Evolutionary conservation across 2,113 vertebrate genomes (phyloP), one percentile per base, ranked within the genome.

Genomic region (Lepus americanus): DNA sequence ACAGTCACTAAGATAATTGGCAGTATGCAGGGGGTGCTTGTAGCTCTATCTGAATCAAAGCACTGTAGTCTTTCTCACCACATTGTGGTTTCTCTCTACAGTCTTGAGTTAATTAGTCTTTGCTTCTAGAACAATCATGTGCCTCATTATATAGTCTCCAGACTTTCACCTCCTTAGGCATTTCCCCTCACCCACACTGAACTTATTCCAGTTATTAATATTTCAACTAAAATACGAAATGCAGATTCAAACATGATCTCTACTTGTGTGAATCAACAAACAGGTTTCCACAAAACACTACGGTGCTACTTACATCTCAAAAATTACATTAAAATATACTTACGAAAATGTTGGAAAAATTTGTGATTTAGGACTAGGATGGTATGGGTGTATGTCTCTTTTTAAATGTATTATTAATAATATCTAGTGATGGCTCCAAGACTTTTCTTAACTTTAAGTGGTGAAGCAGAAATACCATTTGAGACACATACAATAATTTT

Each of bases 391-490:
- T 53, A 44, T 13, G 55, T 90, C 19, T 95, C 39, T 76, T 83
- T 39, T 55, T 64, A n/a, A 33, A 81, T 39, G 3, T 88, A 25
- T 67, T 74, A 63, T 33, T 73, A 63, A 64, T 20, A 83, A 78
- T 4, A 22, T 82, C 27, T 33, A 61, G 16, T 85, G 19, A 2
- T 94, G 13, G 29, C 5, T 76, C 5, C 23, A 79, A 29, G 39
- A 93, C 55, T 84, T 83, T 69, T 51, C 39, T 66, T 89, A 63
- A 87, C 85, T 92, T 94, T 95, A 90, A 89, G 20, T 88, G 78
- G 33, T 55, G 17, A 80, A 66, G 4, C 14, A 77, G 61, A 85
- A 39, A 82, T 33, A 23, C 5, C 49, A 55, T 69, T 91, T 66
- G 64, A 81, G 69, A 83, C 67, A 44, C 33, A n/a, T 16, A 74